Percentiles rank a stretch among this genome's conserved stretches.
These are phyloP conservation scores for Temnothorax longispinosus DNA, from an alignment of 1,140 invertebrate genomes.

Conservation along the genomic window DNA sequence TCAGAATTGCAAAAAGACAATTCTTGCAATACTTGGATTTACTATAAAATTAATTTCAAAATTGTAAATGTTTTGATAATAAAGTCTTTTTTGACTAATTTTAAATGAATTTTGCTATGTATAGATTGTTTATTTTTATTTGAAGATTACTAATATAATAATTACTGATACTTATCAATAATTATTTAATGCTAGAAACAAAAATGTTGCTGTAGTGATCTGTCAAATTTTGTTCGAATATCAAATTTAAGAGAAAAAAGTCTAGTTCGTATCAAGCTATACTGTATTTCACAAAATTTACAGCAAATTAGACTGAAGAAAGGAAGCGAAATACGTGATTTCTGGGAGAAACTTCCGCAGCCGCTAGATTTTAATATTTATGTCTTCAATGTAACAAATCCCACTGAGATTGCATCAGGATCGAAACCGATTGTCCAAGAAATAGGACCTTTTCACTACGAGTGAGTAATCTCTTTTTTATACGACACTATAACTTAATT, in stretches of 20 bases:
- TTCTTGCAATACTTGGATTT: background rate
- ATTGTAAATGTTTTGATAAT: background rate
- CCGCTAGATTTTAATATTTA: conserved; percentile 92
- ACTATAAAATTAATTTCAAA: background rate
- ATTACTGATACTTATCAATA: no score
- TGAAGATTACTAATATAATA: background rate
- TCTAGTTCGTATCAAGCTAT: background rate
- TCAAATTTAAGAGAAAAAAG: background rate
- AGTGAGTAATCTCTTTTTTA: conserved; percentile 86
- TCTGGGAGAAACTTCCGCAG: conserved; percentile 91
- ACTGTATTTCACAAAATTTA: conserved; percentile 3
- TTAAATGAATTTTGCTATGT: background rate
- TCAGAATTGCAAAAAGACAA: background rate
- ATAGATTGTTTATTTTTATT: background rate
- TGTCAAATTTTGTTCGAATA: background rate
- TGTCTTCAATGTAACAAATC: conserved; percentile 94
- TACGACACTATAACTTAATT: background rate
- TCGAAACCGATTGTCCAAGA: conserved; percentile 90
- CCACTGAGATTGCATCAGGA: conserved; percentile 90
- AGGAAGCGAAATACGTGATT: conserved; percentile 88
- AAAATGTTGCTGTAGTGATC: background rate
- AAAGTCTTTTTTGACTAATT: background rate
- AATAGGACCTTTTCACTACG: conserved; percentile 91
- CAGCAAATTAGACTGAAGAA: conserved; percentile 86
- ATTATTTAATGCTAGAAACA: background rate